phyloP scores from a whole-genome alignment of 2,888 invertebrate genomes.

The Parnassius mnemosyne region DNA sequence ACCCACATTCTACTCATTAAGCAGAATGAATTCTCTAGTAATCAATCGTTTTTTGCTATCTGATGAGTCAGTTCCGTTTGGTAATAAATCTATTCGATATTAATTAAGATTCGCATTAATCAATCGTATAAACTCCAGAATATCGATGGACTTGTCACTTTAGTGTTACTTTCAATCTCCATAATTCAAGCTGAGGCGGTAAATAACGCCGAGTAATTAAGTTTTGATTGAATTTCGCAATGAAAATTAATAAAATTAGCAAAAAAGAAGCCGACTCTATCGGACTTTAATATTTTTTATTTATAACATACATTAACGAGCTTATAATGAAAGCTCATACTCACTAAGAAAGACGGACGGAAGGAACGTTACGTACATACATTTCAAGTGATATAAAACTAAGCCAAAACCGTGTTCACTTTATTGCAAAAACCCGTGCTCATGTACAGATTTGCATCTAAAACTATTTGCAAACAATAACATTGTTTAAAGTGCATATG shows the following conservation, averaged over 20 bases:
- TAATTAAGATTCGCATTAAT: constrained; percentile 9
- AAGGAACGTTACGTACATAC: too few species aligned
- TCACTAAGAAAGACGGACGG: too few species aligned
- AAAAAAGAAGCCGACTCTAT: constrained; percentile 37
- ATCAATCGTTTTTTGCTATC: neutral
- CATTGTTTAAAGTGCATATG: too few species aligned
- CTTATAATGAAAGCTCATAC: neutral
- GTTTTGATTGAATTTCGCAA: constrained; percentile 50
- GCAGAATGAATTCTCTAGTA: too few species aligned
- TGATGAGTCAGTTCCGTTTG: constrained; percentile 9
- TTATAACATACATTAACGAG: neutral
- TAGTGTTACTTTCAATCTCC: constrained; percentile 24
- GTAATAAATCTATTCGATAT: constrained; percentile 2
- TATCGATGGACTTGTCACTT: constrained; percentile 18
- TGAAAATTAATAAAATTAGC: constrained; percentile 54
- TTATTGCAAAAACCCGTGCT: too few species aligned
- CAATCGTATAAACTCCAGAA: neutral
- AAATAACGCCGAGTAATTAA: constrained; percentile 37
- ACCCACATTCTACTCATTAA: too few species aligned
- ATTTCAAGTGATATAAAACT: too few species aligned
- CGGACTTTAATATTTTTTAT: constrained; percentile 5
- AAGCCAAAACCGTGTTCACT: too few species aligned
- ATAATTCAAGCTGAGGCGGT: constrained; percentile 11
- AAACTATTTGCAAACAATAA: too few species aligned
- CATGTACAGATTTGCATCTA: too few species aligned